These are phyloP conservation scores for Pachyramphus minor DNA, from an alignment of 2,113 vertebrate genomes.

Conservation along the genomic window DNA sequence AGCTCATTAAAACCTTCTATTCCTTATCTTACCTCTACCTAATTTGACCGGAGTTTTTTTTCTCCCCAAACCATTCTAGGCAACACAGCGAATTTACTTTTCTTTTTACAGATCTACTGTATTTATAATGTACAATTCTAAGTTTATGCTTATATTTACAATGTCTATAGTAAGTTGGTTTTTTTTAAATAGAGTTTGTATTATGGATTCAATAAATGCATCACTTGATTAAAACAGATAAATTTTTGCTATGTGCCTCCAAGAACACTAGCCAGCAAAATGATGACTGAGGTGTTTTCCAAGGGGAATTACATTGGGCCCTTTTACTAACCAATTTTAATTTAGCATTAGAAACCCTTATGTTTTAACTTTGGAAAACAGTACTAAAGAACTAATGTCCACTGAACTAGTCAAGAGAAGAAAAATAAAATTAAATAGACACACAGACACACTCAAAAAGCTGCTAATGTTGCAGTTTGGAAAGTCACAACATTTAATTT, in stretches of 20 bases:
- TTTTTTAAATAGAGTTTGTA: background rate
- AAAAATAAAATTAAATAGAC: background rate
- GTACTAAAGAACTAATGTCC: background rate
- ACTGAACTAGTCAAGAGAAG: background rate
- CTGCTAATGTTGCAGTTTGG: background rate
- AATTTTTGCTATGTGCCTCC: background rate
- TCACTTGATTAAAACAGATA: background rate
- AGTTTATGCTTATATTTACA: background rate
- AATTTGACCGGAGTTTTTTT: no score
- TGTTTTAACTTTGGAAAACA: background rate
- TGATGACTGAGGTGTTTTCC: background rate
- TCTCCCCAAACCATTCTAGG: no score
- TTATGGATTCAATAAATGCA: background rate
- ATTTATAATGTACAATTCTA: background rate
- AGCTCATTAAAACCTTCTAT: no score
- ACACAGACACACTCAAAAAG: background rate
- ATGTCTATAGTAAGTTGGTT: background rate
- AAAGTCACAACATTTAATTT: background rate
- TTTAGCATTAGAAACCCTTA: background rate
- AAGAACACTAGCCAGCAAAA: background rate
- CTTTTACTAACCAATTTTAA: background rate
- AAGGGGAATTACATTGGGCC: background rate
- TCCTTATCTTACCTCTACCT: no score
- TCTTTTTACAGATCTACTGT: background rate
- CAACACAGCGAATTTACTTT: background rate